Evolutionary conservation across 2,797 vertebrate species (phyloP), one percentile per base, ranked within the genome.

Genomic region (Graptemys geographica): DNA sequence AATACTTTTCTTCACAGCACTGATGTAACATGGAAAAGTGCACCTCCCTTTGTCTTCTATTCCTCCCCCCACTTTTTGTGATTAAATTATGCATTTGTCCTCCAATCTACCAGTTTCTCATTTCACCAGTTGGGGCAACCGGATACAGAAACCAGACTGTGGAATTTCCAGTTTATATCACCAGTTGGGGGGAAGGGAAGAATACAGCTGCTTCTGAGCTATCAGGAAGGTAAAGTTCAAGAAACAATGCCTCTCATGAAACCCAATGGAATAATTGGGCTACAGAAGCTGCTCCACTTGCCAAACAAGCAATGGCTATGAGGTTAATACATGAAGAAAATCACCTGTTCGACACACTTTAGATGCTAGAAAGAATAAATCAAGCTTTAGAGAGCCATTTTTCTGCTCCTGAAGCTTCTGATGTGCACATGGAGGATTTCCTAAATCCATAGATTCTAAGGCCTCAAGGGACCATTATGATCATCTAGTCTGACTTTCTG

Each of bases 1-100:
- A 65, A 65, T n/a, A 65, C 33, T n/a, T 2, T 1, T 5, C 16
- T 0, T 0, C 1, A 19, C 31, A 44, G n/a, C 4, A 78, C 11
- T 3, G 3, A 8, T n/a, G 6, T 23, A 72, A 55, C 1, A 87
- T 59, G 12, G 1, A 74, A 80, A 88, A 91, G 4, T 49, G 55
- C 4, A 76, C 28, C 16, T 15, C 16, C 4, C 33, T n/a, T 62
- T 15, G 8, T 31, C 31, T 62, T 65, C 62, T n/a, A 65, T 65
- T 19, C 16, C 15, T 33, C 33, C 33, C 62, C 16, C 33, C n/a
- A 4, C 3, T 33, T 31, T 62, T n/a, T n/a, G 33, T 65, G 62
- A n/a, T n/a, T n/a, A n/a, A 65, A n/a, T 65, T 33, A 33, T n/a
- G 0, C 25, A 12, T 47, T 89, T 92, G 16, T 81, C 76, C 12